Percentiles rank a stretch among this genome's conserved stretches.
These are phyloP conservation scores for Phymastichus coffea DNA, from an alignment of 1,140 invertebrate genomes.

Conservation along the genomic window DNA sequence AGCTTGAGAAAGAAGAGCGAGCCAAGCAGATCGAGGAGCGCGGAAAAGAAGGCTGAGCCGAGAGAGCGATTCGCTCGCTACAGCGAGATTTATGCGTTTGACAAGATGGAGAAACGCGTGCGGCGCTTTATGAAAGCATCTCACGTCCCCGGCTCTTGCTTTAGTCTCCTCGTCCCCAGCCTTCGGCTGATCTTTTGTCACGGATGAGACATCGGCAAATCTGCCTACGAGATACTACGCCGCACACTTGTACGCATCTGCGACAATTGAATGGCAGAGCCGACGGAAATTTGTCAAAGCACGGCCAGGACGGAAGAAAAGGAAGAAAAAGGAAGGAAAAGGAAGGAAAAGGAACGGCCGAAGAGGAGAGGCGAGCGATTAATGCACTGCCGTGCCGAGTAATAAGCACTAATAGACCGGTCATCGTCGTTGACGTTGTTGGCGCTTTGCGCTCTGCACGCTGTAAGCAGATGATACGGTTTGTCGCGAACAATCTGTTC, in stretches of 20 bases:
- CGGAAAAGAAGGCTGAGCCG: no score
- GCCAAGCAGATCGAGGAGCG: neutral
- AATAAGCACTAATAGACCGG: no score
- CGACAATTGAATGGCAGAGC: no score
- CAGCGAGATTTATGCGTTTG: slow-evolving; percentile 28
- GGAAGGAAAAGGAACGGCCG: neutral
- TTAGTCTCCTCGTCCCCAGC: neutral
- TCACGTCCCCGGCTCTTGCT: slow-evolving; percentile 25
- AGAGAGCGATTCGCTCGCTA: slow-evolving; percentile 7
- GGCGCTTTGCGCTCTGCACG: no score
- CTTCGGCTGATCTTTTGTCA: no score
- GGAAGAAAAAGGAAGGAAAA: no score
- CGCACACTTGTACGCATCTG: no score
- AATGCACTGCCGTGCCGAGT: neutral
- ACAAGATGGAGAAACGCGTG: slow-evolving; percentile 10
- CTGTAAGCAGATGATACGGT: slow-evolving; percentile 25
- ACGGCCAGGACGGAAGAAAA: no score
- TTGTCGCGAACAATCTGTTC: slow-evolving; percentile 23
- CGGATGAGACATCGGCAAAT: no score
- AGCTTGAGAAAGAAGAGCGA: neutral
- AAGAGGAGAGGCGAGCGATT: neutral
- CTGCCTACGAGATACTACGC: no score
- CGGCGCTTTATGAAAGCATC: slow-evolving; percentile 29
- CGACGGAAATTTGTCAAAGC: no score
- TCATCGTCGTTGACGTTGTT: no score